Evolutionary conservation across 2,888 invertebrate genomes (phyloP).

Genomic region (Ophraella communa): DNA sequence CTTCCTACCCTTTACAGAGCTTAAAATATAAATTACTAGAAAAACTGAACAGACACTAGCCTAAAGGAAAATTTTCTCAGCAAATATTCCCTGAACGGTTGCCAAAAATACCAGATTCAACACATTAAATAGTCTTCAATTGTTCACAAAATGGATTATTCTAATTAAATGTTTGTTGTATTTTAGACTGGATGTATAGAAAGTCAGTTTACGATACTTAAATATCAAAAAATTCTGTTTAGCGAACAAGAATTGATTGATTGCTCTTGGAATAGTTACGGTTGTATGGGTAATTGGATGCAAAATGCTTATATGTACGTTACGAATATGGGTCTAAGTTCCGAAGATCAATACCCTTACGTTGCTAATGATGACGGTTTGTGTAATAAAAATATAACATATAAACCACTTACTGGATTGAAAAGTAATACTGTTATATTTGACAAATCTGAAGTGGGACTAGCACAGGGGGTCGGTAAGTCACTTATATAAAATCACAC

Average conservation of each 20-base stretch:
- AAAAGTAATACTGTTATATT: background rate
- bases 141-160: too few species aligned
- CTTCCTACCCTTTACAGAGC: too few species aligned
- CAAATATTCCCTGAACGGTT: too few species aligned
- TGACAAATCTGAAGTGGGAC: background rate
- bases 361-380: constrained; percentile 8
- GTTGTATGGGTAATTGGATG: constrained; percentile 81
- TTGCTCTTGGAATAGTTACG: constrained; percentile 76
- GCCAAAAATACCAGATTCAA: too few species aligned
- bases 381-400: constrained; percentile 8
- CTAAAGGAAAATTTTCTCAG: too few species aligned
- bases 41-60: too few species aligned
- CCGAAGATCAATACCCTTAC: constrained; percentile 83
- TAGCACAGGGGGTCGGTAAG: background rate
- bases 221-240: constrained; percentile 77
- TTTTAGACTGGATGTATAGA: constrained; percentile 83
- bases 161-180: too few species aligned
- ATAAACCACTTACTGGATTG: background rate
- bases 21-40: too few species aligned
- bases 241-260: constrained; percentile 85
- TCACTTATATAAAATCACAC: background rate
- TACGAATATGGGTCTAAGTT: constrained; percentile 81
- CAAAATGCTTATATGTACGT: constrained; percentile 82
- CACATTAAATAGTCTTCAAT: too few species aligned
- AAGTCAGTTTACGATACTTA: constrained; percentile 84